Evolutionary conservation across 2,888 invertebrate species (phyloP).

Genomic region (Vanessa cardui): DNA sequence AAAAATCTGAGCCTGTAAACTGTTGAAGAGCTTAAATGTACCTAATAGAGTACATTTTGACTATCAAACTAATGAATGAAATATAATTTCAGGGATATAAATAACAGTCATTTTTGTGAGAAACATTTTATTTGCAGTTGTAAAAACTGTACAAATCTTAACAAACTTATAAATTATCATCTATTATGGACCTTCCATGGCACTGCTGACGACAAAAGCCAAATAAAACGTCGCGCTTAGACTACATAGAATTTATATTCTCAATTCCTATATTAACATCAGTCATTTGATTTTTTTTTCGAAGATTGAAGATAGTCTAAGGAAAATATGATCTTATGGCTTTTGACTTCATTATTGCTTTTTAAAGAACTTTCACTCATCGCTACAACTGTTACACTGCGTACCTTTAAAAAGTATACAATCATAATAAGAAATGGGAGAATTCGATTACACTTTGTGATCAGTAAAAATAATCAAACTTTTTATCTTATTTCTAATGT

Average conservation of each 20-base stretch:
- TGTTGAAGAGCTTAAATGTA: too few species aligned
- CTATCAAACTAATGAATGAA: neutral
- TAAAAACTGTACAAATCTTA: slow-evolving; percentile 84
- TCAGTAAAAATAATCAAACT: slow-evolving; percentile 43
- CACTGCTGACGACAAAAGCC: slow-evolving; percentile 63
- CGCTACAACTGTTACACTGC: slow-evolving; percentile 28
- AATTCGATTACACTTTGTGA: slow-evolving; percentile 33
- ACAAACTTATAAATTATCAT: slow-evolving; percentile 81
- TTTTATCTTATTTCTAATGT: slow-evolving; percentile 58
- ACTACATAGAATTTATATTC: slow-evolving; percentile 38
- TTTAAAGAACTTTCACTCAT: slow-evolving; percentile 35
- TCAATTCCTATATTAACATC: slow-evolving; percentile 54
- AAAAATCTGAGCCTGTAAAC: too few species aligned
- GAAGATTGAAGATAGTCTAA: slow-evolving; percentile 28
- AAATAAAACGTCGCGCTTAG: slow-evolving; percentile 41
- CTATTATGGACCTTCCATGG: slow-evolving; percentile 82
- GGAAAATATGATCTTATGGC: slow-evolving; percentile 37
- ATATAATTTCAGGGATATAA: slow-evolving; percentile 29
- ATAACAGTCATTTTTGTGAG: slow-evolving; percentile 64
- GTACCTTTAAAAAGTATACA: slow-evolving; percentile 30
- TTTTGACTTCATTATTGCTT: slow-evolving; percentile 43
- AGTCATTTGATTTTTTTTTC: slow-evolving; percentile 49
- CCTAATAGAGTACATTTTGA: neutral
- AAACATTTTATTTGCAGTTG: slow-evolving; percentile 82
- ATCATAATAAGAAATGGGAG: slow-evolving; percentile 34